phyloP scores from a whole-genome alignment of 2,113 vertebrate genomes.

The Okapia johnstoni region DNA sequence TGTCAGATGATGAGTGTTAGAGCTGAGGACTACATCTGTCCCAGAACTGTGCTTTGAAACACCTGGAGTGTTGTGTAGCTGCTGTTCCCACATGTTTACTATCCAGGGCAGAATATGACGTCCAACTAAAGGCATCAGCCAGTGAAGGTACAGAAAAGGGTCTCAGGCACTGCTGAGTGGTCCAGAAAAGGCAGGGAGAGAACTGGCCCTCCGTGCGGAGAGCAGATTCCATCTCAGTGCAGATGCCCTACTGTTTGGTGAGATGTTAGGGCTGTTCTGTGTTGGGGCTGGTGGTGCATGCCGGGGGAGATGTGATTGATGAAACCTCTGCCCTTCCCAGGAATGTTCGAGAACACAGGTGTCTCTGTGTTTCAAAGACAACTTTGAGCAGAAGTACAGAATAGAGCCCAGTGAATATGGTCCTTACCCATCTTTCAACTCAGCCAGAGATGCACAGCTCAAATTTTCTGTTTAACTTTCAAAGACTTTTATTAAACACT shows the following conservation, averaged over 20 bases:
- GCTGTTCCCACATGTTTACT: neutral
- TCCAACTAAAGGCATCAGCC: neutral
- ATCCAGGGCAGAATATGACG: fast-evolving
- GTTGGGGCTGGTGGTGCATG: neutral
- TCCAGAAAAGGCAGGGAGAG: neutral
- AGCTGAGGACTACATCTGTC: neutral
- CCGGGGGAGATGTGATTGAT: neutral
- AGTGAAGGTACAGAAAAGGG: fast-evolving
- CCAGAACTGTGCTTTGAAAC: neutral
- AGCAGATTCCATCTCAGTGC: neutral
- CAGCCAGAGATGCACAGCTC: neutral
- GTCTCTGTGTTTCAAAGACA: neutral
- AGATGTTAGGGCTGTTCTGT: neutral
- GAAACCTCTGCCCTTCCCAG: neutral
- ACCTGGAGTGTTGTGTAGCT: neutral
- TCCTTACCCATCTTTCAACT: neutral
- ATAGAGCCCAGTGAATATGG: neutral
- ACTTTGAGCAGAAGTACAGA: neutral
- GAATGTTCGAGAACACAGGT: neutral
- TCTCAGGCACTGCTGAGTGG: neutral
- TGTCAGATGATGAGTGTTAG: neutral
- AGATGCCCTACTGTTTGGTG: neutral
- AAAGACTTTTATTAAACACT: neutral
- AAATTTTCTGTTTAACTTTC: neutral
- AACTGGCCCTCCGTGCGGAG: neutral